phyloP scores from a whole-genome alignment of 2,888 invertebrate genomes.

The Ametastegia equiseti region DNA sequence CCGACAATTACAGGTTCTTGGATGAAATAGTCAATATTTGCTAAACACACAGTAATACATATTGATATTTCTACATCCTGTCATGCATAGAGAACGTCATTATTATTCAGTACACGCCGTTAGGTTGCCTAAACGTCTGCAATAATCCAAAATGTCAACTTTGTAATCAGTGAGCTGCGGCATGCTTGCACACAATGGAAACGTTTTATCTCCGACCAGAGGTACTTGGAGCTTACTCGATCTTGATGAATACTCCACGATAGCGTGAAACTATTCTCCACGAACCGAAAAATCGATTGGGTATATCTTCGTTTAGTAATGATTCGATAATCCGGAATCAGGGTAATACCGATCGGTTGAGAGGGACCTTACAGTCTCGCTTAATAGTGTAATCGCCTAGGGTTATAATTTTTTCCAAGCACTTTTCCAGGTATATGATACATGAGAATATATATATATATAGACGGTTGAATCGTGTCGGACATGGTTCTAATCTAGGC shows the following conservation, averaged over 20 bases:
- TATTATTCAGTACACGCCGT: not conserved
- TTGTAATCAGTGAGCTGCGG: not conserved
- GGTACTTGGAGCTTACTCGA: too few relatives aligned
- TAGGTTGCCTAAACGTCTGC: not conserved
- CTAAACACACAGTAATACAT: not conserved
- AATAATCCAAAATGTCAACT: not conserved
- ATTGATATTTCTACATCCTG: not conserved
- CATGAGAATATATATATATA: not conserved
- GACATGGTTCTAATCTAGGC: slow-evolving; percentile 29
- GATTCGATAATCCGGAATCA: not conserved
- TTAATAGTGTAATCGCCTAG: not conserved
- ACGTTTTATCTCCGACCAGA: not conserved
- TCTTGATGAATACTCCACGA: not conserved
- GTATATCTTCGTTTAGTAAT: not conserved
- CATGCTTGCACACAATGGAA: not conserved
- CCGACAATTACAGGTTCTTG: not conserved
- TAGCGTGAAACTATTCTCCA: not conserved
- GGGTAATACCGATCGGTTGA: not conserved
- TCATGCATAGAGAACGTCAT: not conserved
- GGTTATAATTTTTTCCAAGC: not conserved
- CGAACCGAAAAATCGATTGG: not conserved
- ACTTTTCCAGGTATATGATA: slow-evolving; percentile 25
- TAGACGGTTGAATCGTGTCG: not conserved
- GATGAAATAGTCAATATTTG: not conserved
- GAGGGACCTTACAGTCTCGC: not conserved